Evolutionary conservation across 2,797 vertebrate species (phyloP).

Genomic region (Carduelis carduelis): DNA sequence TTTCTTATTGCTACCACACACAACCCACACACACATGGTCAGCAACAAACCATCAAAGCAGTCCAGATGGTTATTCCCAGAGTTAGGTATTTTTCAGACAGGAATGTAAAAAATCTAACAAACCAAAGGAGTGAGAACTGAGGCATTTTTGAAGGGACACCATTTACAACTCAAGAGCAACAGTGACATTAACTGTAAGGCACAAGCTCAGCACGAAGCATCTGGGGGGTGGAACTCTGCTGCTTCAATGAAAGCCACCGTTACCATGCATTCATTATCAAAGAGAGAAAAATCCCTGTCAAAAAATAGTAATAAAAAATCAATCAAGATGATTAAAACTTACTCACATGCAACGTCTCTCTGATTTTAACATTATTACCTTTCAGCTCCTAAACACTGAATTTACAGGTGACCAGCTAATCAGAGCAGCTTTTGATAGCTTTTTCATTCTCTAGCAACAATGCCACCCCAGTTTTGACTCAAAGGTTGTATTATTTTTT

Average conservation of each 20-base stretch:
- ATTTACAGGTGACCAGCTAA: background rate
- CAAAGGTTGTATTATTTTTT: background rate
- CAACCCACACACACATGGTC: too few species aligned
- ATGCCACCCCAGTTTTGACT: accelerated
- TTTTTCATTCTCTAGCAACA: background rate
- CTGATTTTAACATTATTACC: background rate
- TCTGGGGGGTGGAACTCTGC: background rate
- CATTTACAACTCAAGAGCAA: background rate
- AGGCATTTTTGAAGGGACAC: background rate
- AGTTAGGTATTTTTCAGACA: background rate
- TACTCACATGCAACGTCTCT: accelerated
- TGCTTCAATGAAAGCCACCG: background rate
- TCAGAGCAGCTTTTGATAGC: background rate
- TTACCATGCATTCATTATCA: background rate
- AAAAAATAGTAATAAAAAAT: background rate
- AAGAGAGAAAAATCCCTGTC: background rate
- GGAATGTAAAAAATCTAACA: too few species aligned
- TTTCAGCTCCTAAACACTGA: background rate
- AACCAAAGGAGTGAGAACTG: accelerated
- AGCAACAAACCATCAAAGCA: background rate
- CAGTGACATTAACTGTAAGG: background rate
- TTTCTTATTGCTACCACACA: background rate
- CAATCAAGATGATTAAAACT: background rate
- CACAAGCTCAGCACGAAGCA: accelerated
- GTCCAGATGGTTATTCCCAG: background rate